phyloP scores from a whole-genome alignment of 2,888 invertebrate species.

The Odontocolon sp. region DNA sequence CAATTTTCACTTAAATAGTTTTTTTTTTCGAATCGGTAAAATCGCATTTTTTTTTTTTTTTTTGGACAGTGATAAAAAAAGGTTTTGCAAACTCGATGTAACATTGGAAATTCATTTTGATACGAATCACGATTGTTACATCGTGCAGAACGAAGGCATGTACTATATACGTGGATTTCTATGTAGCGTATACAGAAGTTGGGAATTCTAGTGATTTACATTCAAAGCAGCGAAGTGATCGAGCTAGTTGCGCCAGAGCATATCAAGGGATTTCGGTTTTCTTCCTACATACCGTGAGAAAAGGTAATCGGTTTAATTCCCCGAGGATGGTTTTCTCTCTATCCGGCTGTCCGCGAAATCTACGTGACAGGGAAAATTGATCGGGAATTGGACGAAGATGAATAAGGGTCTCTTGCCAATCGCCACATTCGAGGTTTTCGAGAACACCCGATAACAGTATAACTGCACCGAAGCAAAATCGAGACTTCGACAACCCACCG shows the following conservation, averaged over 20 bases:
- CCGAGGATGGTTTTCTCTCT: slow-evolving; percentile 1
- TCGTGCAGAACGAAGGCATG: not conserved
- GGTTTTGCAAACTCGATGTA: too few relatives aligned
- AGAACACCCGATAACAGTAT: not conserved
- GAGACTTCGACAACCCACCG: not conserved
- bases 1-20: too few relatives aligned
- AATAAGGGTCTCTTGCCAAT: slow-evolving; percentile 1
- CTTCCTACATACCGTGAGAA: slow-evolving; percentile 7
- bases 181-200: not conserved
- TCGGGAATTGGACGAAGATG: slow-evolving; percentile 20
- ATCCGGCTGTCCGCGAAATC: not conserved
- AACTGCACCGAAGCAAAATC: not conserved
- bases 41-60: too few relatives aligned
- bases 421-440: not conserved
- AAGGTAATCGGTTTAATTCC: slow-evolving; percentile 38
- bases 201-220: slow-evolving; percentile 21
- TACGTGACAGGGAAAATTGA: slow-evolving; percentile 39
- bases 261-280: slow-evolving; percentile 21
- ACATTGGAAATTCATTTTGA: too few relatives aligned
- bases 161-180: not conserved
- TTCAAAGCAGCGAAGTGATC: slow-evolving; percentile 18
- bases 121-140: too few relatives aligned
- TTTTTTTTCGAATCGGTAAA: too few relatives aligned
- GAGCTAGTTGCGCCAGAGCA: not conserved
- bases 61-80: too few relatives aligned